Evolutionary conservation across 2,888 invertebrate species (phyloP), one percentile per base, ranked within the genome.

Genomic region (Agrotis exclamationis): DNA sequence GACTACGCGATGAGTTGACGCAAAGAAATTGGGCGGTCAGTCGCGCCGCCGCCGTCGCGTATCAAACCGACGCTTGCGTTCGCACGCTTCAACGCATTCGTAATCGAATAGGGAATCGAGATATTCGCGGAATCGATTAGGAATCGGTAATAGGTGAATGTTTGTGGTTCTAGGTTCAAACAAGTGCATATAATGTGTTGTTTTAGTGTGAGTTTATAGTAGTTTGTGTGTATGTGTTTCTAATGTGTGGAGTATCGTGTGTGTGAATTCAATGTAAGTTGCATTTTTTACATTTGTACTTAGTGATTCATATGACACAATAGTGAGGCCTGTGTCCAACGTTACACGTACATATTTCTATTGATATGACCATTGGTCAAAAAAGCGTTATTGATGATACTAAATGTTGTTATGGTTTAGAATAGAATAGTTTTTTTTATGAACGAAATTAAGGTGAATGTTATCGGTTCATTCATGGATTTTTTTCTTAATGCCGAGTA

Each of bases 21-120:
- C 86, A 80, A 91, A 90, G 92, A 91, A 91, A 92, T 94, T 92
- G 87, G 91, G 90, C 89, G 89, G 91, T 86, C 94, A 94, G 95
- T 94, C 88, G 89, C 77, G 87, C 78, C 90, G 90, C 80, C 90
- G 95, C 91, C 90, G 90, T 80, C 90, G 95, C 91, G 90, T 88
- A 91, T 88, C 92, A 87, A 89, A 87, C 88, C 88, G 90, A 84
- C 92, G 93, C 91, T 83, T 91, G 93, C 92, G 92, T 85, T 76
- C 77, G 72, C 80, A 73, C 71, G 82, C 82, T 76, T 79, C 71
- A 80, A 70, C 68, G 68, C 58, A 74, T 44, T 73, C 70, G 80
- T 53, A 76, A 63, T 67, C 65, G 62, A 50, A 62, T 73, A 65
- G 70, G 59, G 50, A 74, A 74, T 73, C 75, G 67, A 76, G 60